phyloP scores from a whole-genome alignment of 2,113 vertebrate genomes.

The Nymphicus hollandicus region DNA sequence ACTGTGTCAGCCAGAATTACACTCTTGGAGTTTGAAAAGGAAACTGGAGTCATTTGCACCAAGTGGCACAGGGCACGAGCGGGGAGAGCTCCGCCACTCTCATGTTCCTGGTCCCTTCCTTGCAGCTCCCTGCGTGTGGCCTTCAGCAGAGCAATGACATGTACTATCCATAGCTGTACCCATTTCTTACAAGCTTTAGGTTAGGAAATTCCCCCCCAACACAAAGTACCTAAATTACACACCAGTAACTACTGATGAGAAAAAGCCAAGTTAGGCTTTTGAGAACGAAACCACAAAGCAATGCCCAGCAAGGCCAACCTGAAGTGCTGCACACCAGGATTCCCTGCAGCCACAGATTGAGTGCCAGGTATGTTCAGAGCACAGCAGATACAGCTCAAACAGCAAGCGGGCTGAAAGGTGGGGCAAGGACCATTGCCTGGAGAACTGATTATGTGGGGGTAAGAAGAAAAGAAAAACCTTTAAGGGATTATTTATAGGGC shows the following conservation, averaged over 20 bases:
- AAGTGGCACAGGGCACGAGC: not conserved
- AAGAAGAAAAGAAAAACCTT: not conserved
- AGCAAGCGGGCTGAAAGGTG: not conserved
- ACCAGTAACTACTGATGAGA: not conserved
- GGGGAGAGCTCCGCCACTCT: rapidly evolving
- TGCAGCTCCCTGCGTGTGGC: not conserved
- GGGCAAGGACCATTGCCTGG: not conserved
- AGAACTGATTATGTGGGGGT: not conserved
- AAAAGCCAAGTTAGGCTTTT: not conserved
- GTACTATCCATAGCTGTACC: rapidly evolving
- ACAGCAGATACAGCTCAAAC: not conserved
- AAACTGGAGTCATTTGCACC: not conserved
- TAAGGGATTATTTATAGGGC: constrained; percentile 4
- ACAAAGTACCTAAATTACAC: not conserved
- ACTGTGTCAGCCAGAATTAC: not conserved
- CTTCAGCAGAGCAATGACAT: not conserved
- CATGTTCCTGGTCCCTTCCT: not conserved
- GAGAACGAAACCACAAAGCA: not conserved
- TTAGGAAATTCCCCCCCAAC: not conserved
- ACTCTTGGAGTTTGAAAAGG: not conserved
- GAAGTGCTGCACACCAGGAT: not conserved
- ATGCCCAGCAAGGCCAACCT: not conserved
- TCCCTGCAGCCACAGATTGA: not conserved
- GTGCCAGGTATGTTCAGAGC: not conserved
- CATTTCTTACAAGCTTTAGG: not conserved